Evolutionary conservation across 2,888 invertebrate genomes (phyloP).

Genomic region (Noctua janthe): DNA sequence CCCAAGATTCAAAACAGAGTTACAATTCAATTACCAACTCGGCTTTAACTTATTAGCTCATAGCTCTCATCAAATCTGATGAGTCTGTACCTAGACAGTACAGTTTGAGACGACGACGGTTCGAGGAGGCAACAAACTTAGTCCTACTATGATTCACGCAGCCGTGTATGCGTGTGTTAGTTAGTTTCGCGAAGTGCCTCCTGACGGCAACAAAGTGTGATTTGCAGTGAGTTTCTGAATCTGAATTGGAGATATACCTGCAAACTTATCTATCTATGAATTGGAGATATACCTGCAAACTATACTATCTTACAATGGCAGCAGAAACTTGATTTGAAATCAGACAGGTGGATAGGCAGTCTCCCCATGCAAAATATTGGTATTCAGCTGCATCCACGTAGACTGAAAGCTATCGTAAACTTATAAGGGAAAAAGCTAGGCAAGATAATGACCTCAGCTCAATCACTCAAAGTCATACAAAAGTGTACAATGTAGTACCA

Average conservation of each 20-base stretch:
- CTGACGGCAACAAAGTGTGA: slow-evolving; percentile 26
- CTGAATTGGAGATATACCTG: slow-evolving; percentile 4
- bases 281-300: not conserved
- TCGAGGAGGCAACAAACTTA: slow-evolving; percentile 19
- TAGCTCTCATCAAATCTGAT: slow-evolving; percentile 19
- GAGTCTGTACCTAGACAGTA: not conserved
- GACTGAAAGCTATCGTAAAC: not conserved
- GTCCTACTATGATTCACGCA: slow-evolving; percentile 5
- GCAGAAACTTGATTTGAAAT: not conserved
- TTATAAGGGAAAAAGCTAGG: not conserved
- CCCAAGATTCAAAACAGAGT: not conserved
- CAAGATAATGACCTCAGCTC: not conserved
- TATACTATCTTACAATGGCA: not conserved
- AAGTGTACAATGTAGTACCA: not conserved
- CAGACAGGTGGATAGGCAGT: not conserved
- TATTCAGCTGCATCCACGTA: not conserved
- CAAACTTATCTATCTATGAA: too few relatives aligned
- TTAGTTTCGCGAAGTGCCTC: slow-evolving; percentile 24
- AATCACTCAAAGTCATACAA: not conserved
- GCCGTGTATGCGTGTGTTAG: not conserved
- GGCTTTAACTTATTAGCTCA: slow-evolving; percentile 5
- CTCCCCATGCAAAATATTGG: not conserved
- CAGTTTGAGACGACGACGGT: not conserved
- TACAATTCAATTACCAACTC: slow-evolving; percentile 18
- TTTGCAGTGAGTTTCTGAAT: slow-evolving; percentile 29